Percentiles rank a stretch among this genome's conserved stretches.
These are phyloP conservation scores for Mizuhopecten yessoensis DNA, from an alignment of 1,140 invertebrate genomes.

Conservation along the genomic window DNA sequence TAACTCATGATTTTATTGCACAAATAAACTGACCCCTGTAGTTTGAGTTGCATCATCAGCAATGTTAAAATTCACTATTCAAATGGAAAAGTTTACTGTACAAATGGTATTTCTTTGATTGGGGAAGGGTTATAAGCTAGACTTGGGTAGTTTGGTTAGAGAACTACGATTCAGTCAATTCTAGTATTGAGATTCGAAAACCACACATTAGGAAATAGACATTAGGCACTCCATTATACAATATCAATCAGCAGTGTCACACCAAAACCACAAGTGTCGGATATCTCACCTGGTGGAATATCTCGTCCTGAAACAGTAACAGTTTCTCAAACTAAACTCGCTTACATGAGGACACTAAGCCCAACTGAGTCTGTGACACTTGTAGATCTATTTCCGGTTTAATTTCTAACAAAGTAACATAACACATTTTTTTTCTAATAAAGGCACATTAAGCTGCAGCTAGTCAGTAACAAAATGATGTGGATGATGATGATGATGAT, in stretches of 20 bases:
- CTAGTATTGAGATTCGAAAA: not conserved
- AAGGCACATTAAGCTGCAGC: no score
- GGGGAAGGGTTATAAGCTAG: not conserved
- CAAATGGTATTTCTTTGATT: not conserved
- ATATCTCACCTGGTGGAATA: not conserved
- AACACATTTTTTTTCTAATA: no score
- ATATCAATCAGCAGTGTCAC: constrained; percentile 39
- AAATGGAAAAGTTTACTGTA: not conserved
- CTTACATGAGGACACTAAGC: no score
- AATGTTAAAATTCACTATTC: not conserved
- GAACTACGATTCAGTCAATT: not conserved
- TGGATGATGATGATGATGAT: no score
- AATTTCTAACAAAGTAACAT: no score
- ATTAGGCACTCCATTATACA: constrained; percentile 14
- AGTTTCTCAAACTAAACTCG: not conserved
- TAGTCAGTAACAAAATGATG: no score
- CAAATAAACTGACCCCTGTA: not conserved
- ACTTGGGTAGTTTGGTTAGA: not conserved
- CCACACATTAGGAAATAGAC: constrained; percentile 6
- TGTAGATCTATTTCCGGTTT: no score
- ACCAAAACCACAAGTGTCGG: constrained; percentile 13
- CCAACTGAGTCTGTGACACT: no score
- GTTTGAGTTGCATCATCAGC: not conserved
- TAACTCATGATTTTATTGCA: no score
- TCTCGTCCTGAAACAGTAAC: constrained; percentile 32